A percentile compares a stretch with the other conserved stretches of the same genome.
Conservation (phyloP, 1,140 invertebrate genomes). For the Ceratosolen solmsi region DNA sequence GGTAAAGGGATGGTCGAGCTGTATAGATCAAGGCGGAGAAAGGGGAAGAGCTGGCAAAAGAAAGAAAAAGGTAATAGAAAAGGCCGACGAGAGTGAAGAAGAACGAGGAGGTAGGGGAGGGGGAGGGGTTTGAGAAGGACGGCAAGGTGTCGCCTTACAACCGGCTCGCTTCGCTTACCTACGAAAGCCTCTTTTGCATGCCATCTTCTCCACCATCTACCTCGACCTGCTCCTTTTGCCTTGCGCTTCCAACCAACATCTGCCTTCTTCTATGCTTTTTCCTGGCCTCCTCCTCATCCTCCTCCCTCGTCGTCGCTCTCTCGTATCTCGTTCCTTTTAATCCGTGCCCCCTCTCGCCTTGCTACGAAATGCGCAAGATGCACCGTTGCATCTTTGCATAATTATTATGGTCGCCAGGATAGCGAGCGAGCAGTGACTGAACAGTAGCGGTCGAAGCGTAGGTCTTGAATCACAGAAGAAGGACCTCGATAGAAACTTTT, state of each 20-base stretch:
- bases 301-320: constrained; percentile 38
- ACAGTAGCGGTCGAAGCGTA: not conserved
- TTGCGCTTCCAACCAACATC: constrained; percentile 59
- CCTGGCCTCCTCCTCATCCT: constrained; percentile 52
- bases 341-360: not conserved
- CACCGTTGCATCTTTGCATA: constrained; percentile 69
- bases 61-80: constrained; percentile 49
- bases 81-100: constrained; percentile 50
- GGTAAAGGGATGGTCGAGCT: constrained; percentile 40
- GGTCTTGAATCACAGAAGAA: constrained; percentile 49
- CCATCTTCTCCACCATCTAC: constrained; percentile 73
- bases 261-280: constrained; percentile 50
- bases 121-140: constrained; percentile 63
- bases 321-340: constrained; percentile 42
- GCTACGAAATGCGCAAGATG: constrained; percentile 52
- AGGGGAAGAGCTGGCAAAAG: constrained; percentile 18
- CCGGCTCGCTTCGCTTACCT: constrained; percentile 71
- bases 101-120: constrained; percentile 43
- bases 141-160: constrained; percentile 73
- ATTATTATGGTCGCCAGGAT: constrained; percentile 65
- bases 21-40: constrained; percentile 17
- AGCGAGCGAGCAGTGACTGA: constrained; percentile 18
- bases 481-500: constrained; percentile 36
- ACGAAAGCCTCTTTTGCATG: constrained; percentile 73
- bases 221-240: constrained; percentile 64